phyloP scores from a whole-genome alignment of 2,888 invertebrate genomes.

The Synergus japonicus region DNA sequence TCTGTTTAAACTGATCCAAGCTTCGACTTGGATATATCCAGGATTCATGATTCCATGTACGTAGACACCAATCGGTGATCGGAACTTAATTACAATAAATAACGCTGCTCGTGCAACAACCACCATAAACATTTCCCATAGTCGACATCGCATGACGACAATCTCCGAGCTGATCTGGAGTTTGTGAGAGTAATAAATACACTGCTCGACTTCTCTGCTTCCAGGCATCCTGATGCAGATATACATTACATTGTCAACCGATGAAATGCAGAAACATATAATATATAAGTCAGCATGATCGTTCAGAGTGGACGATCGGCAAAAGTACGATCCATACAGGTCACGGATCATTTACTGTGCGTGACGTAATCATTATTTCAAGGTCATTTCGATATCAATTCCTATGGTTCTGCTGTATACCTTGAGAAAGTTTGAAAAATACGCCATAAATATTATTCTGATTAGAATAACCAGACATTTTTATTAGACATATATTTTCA shows the following conservation, averaged over 20 bases:
- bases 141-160: constrained; percentile 26
- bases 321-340: constrained; percentile 8
- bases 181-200: constrained; percentile 21
- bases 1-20: constrained; percentile 5
- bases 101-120: constrained; percentile 29
- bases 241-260: constrained; percentile 14
- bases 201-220: constrained; percentile 23
- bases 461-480: no score
- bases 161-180: constrained; percentile 21
- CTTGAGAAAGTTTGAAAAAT: no score
- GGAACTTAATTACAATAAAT: constrained; percentile 40
- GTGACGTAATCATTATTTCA: neutral
- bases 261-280: neutral
- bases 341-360: neutral
- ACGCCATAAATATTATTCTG: no score
- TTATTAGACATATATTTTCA: no score
- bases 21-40: neutral
- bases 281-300: constrained; percentile 1
- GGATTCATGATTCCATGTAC: constrained; percentile 11
- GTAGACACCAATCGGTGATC: constrained; percentile 38
- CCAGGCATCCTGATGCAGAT: constrained; percentile 21
- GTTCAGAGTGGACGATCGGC: neutral
- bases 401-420: no score
- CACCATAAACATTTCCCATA: constrained; percentile 34
- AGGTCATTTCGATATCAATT: neutral